Conservation (phyloP, 2,113 vertebrate genomes). For the Rafetus swinhoei region DNA sequence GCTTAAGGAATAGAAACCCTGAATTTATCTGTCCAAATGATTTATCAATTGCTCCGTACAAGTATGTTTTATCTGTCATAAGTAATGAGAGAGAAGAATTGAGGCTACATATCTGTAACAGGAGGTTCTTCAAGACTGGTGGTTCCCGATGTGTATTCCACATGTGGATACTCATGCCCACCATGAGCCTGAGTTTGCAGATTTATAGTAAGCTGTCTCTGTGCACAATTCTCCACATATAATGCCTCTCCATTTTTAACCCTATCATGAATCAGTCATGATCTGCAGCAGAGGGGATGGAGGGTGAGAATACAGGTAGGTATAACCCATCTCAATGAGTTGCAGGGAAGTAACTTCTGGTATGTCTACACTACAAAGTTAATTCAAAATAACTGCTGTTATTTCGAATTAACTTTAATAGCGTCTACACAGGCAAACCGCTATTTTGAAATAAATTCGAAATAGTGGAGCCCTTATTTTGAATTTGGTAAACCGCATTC, state of each 20-base stretch:
- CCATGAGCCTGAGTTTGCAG: background rate
- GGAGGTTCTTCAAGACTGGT: background rate
- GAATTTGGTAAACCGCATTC: no score
- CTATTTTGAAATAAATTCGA: no score
- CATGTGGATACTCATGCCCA: background rate
- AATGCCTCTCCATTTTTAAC: background rate
- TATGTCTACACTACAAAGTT: no score
- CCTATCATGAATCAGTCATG: background rate
- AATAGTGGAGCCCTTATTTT: no score
- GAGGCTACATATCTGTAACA: background rate
- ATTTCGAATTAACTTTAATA: no score
- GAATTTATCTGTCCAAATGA: background rate
- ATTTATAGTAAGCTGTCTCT: conserved; percentile 31
- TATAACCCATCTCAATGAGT: no score
- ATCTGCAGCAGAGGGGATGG: background rate
- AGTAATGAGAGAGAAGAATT: background rate
- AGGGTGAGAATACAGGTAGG: background rate
- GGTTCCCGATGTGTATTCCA: background rate
- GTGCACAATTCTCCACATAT: background rate
- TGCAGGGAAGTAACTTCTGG: no score
- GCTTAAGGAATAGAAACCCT: conserved; percentile 27
- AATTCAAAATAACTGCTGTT: no score
- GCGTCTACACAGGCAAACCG: no score
- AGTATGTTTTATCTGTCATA: background rate
- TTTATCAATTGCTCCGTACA: conserved; percentile 3